These are phyloP conservation scores for Cryptus viduatorius DNA, from an alignment of 2,888 invertebrate genomes.

Conservation along the genomic window DNA sequence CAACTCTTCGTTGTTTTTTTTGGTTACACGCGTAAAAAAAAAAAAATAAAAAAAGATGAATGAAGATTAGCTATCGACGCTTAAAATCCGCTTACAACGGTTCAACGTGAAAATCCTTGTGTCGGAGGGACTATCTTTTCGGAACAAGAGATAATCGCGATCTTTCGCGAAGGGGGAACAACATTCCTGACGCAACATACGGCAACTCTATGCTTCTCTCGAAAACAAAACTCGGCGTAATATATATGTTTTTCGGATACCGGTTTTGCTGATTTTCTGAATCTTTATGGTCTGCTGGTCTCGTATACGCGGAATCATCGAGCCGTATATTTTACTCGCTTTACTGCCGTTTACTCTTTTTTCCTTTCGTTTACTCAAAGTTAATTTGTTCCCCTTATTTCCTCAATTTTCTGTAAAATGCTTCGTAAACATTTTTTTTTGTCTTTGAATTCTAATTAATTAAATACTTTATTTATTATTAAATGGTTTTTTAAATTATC, in stretches of 20 bases:
- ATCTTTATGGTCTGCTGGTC: neutral
- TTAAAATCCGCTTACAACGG: constrained; percentile 26
- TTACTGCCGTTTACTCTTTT: neutral
- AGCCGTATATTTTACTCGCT: neutral
- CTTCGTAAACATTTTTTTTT: neutral
- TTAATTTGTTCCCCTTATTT: neutral
- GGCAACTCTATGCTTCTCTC: neutral
- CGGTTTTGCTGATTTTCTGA: neutral
- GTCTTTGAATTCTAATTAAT: neutral
- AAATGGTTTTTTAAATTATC: neutral
- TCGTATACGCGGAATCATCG: neutral
- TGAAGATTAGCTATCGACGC: constrained; percentile 1
- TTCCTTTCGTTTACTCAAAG: neutral
- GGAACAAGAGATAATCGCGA: constrained; percentile 15
- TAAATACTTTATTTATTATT: neutral
- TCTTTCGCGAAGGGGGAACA: neutral
- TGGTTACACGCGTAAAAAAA: neutral
- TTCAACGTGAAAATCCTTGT: constrained; percentile 13
- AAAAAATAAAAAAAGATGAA: constrained; percentile 1
- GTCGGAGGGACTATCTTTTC: constrained; percentile 9
- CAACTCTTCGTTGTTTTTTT: neutral
- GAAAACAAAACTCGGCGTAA: neutral
- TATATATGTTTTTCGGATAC: neutral
- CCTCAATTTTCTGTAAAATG: neutral
- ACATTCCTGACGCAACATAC: neutral